Percentiles rank a stretch among this genome's conserved stretches.
Conservation (phyloP, 2,113 vertebrate genomes). For the Brachionichthys hirsutus region DNA sequence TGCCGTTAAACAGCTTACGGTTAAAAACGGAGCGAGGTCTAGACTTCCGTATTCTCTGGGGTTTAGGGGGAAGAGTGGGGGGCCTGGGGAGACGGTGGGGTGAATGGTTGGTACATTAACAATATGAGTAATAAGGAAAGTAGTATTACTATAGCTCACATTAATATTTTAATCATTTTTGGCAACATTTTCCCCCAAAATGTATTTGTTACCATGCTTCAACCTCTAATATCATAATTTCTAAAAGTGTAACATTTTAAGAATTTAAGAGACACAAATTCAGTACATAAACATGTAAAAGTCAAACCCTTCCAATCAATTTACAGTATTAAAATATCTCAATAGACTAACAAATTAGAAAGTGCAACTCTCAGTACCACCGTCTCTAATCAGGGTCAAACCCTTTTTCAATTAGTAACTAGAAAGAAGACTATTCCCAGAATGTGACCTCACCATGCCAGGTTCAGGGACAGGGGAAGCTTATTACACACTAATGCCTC, state of each 20-base stretch:
- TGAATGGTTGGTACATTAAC: conserved; percentile 74
- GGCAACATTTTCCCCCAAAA: no score
- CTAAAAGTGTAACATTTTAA: neutral
- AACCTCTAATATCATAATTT: no score
- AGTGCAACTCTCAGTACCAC: no score
- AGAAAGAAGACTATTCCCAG: conserved; percentile 31
- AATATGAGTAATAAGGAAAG: conserved; percentile 75
- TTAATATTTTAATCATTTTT: neutral
- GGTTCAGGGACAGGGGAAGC: conserved; percentile 35
- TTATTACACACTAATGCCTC: conserved; percentile 48
- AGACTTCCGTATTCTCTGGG: conserved; percentile 95
- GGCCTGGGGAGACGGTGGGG: conserved; percentile 86
- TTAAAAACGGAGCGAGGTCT: conserved; percentile 93
- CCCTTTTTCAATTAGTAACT: neutral
- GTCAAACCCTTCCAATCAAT: no score
- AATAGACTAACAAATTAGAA: no score
- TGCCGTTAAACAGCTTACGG: conserved; percentile 96
- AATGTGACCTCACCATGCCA: conserved; percentile 31
- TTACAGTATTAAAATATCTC: no score
- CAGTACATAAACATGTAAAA: no score
- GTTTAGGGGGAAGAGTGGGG: conserved; percentile 94
- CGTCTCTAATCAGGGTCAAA: no score
- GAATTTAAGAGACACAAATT: neutral
- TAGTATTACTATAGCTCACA: conserved; percentile 9
- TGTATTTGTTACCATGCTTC: no score